Percentiles rank a stretch among this genome's conserved stretches.
phyloP scores from a whole-genome alignment of 1,140 invertebrate genomes.

The Drosophila nigromelanica region DNA sequence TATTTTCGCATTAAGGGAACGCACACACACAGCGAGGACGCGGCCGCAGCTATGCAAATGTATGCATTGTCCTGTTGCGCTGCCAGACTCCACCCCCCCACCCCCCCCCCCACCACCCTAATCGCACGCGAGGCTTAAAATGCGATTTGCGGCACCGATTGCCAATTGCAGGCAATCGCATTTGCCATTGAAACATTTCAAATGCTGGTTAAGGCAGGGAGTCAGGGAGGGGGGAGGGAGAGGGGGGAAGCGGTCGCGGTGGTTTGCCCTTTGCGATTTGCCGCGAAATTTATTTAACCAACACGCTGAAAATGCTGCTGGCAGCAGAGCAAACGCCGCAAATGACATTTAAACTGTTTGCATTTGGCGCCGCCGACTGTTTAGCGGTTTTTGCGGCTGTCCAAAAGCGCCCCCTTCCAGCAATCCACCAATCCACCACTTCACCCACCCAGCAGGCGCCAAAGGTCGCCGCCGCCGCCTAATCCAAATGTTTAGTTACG shows the following conservation, averaged over 20 bases:
- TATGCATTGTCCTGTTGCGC: conserved; percentile 70
- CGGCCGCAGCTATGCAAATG: conserved; percentile 67
- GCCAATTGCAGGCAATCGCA: conserved; percentile 47
- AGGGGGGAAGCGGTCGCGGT: neutral
- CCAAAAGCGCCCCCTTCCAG: neutral
- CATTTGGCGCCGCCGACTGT: conserved; percentile 54
- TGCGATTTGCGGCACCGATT: conserved; percentile 80
- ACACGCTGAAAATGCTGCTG: conserved; percentile 22
- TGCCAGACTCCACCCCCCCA: neutral
- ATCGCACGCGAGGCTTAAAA: conserved; percentile 83
- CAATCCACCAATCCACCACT: neutral
- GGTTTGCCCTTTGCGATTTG: conserved; percentile 50
- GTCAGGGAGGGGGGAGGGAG: neutral
- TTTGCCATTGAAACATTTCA: conserved; percentile 22
- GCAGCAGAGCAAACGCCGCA: conserved; percentile 12
- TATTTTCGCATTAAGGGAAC: conserved; percentile 78
- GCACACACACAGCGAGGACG: neutral
- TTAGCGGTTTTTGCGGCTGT: conserved; percentile 66
- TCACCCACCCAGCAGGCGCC: neutral
- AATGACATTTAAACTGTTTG: conserved; percentile 70
- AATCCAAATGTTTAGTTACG: conserved; percentile 78
- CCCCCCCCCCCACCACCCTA: conserved; percentile 29
- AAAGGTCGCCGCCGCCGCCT: conserved; percentile 19
- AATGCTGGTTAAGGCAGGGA: neutral
- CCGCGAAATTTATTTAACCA: conserved; percentile 71